Evolutionary conservation across 2,113 vertebrate genomes (phyloP).

Genomic region (Brachyistius frenatus): DNA sequence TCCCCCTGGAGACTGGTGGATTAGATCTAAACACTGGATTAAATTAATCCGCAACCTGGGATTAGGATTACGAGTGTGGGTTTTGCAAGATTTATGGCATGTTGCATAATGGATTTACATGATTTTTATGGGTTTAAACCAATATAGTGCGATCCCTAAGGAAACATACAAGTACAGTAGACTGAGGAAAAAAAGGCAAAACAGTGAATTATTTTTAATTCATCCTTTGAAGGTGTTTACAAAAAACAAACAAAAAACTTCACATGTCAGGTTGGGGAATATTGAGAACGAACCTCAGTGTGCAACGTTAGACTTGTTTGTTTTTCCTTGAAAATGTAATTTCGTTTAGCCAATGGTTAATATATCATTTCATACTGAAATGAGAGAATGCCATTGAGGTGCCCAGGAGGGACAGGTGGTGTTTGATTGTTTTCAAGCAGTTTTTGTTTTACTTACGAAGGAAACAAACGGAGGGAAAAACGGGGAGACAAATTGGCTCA

Average conservation of each 20-base stretch:
- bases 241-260: background rate
- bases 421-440: slow-evolving; percentile 41
- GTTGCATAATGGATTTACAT: slow-evolving; percentile 74
- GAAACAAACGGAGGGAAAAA: slow-evolving; percentile 28
- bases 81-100: slow-evolving; percentile 67
- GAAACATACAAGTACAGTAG: slow-evolving; percentile 38
- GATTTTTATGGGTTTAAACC: slow-evolving; percentile 66
- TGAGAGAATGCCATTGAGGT: slow-evolving; percentile 30
- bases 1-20: slow-evolving; percentile 58
- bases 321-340: slow-evolving; percentile 47
- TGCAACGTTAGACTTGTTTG: background rate
- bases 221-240: slow-evolving; percentile 42
- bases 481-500: background rate
- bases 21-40: slow-evolving; percentile 78
- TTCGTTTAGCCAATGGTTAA: slow-evolving; percentile 41
- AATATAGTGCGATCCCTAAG: slow-evolving; percentile 35
- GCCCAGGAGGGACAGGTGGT: slow-evolving; percentile 31
- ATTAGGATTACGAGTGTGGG: slow-evolving; percentile 69
- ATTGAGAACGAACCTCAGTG: slow-evolving; percentile 7
- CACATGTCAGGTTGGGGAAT: slow-evolving; percentile 17
- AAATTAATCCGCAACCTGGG: slow-evolving; percentile 67
- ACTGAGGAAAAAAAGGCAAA: slow-evolving; percentile 27
- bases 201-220: slow-evolving; percentile 57
- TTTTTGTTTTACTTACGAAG: slow-evolving; percentile 21
- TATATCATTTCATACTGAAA: slow-evolving; percentile 63